A percentile compares a stretch with the other conserved stretches of the same genome.
These are phyloP conservation scores for Cinara cedri DNA, from an alignment of 2,888 invertebrate species.

Conservation along the genomic window DNA sequence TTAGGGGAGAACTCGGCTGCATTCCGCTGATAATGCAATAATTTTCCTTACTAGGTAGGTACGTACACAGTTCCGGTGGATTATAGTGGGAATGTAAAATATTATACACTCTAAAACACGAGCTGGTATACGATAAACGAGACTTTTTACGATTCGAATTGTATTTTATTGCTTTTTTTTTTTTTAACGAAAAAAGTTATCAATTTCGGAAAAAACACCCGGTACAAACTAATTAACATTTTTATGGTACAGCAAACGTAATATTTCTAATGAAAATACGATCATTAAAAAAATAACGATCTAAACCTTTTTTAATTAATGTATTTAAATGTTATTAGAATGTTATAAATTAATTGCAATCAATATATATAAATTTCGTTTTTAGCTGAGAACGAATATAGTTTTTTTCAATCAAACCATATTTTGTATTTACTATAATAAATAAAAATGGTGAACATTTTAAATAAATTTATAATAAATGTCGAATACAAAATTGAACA, in stretches of 20 bases:
- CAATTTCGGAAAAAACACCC: neutral
- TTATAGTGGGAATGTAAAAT: conserved; percentile 35
- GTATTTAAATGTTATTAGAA: neutral
- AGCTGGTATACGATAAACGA: neutral
- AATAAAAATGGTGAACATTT: too few species aligned
- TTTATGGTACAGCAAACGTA: neutral
- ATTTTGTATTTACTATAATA: too few species aligned
- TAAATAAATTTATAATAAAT: too few species aligned
- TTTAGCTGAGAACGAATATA: too few species aligned
- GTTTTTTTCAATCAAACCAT: too few species aligned
- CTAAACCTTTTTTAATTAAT: neutral
- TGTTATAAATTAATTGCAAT: too few species aligned
- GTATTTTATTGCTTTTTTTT: neutral
- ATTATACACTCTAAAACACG: neutral
- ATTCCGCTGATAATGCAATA: conserved; percentile 49
- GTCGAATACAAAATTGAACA: too few species aligned
- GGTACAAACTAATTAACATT: neutral
- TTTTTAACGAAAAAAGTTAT: neutral
- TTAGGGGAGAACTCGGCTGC: conserved; percentile 38
- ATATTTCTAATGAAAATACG: neutral
- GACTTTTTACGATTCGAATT: neutral
- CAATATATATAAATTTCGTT: too few species aligned
- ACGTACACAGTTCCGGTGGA: conserved; percentile 22
- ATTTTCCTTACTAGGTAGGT: conserved; percentile 10
- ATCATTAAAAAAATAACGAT: too few species aligned